Evolutionary conservation across 2,797 vertebrate species (phyloP).

Genomic region (Gymnothorax reevesii): DNA sequence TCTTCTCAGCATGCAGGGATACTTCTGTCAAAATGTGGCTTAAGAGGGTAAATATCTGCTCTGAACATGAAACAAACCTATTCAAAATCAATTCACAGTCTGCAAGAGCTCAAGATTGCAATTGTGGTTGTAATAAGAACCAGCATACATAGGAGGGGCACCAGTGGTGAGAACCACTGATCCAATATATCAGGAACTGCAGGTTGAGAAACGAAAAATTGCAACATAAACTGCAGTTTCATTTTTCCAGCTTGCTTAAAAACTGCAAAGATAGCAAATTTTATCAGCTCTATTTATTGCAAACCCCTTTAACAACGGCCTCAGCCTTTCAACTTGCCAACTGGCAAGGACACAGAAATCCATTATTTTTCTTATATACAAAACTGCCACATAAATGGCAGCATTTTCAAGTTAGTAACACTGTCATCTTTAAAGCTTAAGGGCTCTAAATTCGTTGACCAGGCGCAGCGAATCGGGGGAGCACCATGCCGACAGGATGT

Average conservation of each 20-base stretch:
- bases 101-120: too few relatives aligned
- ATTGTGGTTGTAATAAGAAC: too few relatives aligned
- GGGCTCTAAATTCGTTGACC: neutral
- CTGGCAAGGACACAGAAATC: neutral
- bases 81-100: too few relatives aligned
- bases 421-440: neutral
- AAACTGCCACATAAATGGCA: neutral
- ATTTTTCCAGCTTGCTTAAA: constrained; percentile 2
- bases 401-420: neutral
- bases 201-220: neutral
- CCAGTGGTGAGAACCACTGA: neutral
- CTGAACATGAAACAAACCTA: too few relatives aligned
- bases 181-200: neutral
- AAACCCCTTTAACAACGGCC: neutral
- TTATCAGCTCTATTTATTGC: neutral
- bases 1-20: too few relatives aligned
- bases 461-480: too few relatives aligned
- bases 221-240: neutral
- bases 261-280: neutral
- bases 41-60: too few relatives aligned
- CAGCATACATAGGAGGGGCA: too few relatives aligned
- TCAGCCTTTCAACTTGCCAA: neutral
- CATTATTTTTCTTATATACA: neutral
- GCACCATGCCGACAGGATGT: too few relatives aligned
- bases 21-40: too few relatives aligned